Base-by-base conservation (phyloP, 2,113 vertebrate species). In the Oncorhynchus keta region DNA sequence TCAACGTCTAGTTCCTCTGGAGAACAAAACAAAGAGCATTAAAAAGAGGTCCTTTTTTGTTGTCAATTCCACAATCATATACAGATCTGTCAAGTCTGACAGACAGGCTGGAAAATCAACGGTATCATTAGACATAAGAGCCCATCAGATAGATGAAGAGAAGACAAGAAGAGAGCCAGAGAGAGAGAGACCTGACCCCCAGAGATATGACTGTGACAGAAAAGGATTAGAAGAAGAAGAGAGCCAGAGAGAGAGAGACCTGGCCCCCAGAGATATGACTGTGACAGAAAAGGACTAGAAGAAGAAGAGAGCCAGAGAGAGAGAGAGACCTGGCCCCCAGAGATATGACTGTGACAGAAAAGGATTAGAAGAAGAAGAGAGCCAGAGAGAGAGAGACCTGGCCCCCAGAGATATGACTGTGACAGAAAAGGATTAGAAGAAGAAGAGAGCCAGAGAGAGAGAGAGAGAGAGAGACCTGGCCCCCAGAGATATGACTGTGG, bases 1-100 rank as follows among this genome's bases (percentile, higher is more conserved):
- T 98, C 96, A 87, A 98, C 92, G 90, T 99, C 96, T 70, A 97
- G 94, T 94, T 97, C 95, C 89, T 99, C 97, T 99, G 93, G 85
- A 92, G 91, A 87, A 86, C 75, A 89, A 92, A 65, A 86, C 32
- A 22, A 90, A 72, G 4, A 74, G 8, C 78, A 61, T 81, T 72
- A 76, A 45, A 55, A 55, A 65, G 13, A 48, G 22, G n/a, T 39
- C 3, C 20, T 14, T 74, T 14, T 18, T 9, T 39, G 73, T 84
- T 76, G 71, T 72, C 8, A 39, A 74, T 84, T 77, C 81, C 84
- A 80, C 71, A 79, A 83, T 57, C 71, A 59, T 20, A 24, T 16
- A 81, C 6, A 81, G 35, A 20, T 67, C 6, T 51, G 61, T 83
- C 83, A 74, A 85, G 76, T 57, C 83, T 48, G 76, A 20, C 22